These are phyloP conservation scores for Spodoptera frugiperda DNA, from an alignment of 1,140 invertebrate genomes.

Conservation along the genomic window DNA sequence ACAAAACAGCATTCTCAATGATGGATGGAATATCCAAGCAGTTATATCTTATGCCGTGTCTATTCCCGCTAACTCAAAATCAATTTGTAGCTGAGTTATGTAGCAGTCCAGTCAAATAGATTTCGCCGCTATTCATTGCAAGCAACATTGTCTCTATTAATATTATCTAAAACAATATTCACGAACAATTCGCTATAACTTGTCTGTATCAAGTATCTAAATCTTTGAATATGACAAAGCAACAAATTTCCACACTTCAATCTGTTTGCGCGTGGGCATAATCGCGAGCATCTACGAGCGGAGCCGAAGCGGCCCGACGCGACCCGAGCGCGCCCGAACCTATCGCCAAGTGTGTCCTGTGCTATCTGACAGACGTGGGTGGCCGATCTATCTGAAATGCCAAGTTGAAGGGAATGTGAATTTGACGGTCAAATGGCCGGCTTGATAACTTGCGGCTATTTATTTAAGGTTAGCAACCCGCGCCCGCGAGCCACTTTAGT, in stretches of 20 bases:
- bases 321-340: slow-evolving; percentile 42
- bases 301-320: slow-evolving; percentile 38
- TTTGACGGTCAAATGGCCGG: slow-evolving; percentile 47
- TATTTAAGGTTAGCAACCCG: slow-evolving; percentile 37
- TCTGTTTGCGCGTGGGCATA: slow-evolving; percentile 49
- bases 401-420: slow-evolving; percentile 49
- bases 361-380: slow-evolving; percentile 43
- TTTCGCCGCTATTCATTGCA: slow-evolving; percentile 31
- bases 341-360: slow-evolving; percentile 43
- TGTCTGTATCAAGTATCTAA: slow-evolving; percentile 46
- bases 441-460: slow-evolving; percentile 40
- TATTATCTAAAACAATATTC: slow-evolving; percentile 49
- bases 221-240: slow-evolving; percentile 53
- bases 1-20: too few relatives aligned
- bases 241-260: slow-evolving; percentile 51
- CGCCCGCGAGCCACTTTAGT: slow-evolving; percentile 18
- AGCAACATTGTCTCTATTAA: slow-evolving; percentile 49
- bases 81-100: slow-evolving; percentile 36
- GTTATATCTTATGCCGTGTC: slow-evolving; percentile 14
- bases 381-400: slow-evolving; percentile 50
- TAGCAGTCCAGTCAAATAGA: slow-evolving; percentile 7
- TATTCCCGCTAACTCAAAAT: slow-evolving; percentile 14
- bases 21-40: neutral
- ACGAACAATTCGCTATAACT: slow-evolving; percentile 46
- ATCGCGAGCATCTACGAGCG: slow-evolving; percentile 47